Percentiles rank a stretch among this genome's conserved stretches.
phyloP scores from a whole-genome alignment of 2,888 invertebrate species.

The Cryptocephalus moraei region DNA sequence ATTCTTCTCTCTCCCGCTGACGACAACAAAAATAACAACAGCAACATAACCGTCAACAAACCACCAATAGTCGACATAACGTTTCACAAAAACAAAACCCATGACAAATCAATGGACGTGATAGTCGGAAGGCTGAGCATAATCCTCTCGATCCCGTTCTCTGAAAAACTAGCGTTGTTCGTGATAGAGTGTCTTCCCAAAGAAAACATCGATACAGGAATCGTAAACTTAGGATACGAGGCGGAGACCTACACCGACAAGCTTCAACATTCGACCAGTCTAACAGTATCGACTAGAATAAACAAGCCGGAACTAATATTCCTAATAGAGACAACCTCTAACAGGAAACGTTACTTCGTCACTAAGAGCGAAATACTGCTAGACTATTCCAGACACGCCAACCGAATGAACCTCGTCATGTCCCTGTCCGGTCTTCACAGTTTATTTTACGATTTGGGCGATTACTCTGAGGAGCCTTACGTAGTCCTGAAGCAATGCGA shows the following conservation, averaged over 20 bases:
- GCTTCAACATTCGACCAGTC: constrained; percentile 30
- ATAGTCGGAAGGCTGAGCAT: constrained; percentile 62
- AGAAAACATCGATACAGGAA: constrained; percentile 52
- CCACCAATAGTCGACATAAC: constrained; percentile 64
- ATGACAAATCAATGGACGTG: constrained; percentile 55
- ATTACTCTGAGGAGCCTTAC: constrained; percentile 40
- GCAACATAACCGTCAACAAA: constrained; percentile 47
- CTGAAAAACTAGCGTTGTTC: constrained; percentile 40
- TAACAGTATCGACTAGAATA: constrained; percentile 61
- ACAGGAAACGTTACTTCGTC: constrained; percentile 42
- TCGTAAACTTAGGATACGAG: constrained; percentile 63
- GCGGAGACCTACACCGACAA: constrained; percentile 38
- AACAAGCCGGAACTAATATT: constrained; percentile 70
- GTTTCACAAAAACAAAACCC: constrained; percentile 51
- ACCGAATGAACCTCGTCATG: constrained; percentile 52
- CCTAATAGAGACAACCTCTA: constrained; percentile 54
- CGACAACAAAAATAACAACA: constrained; percentile 44
- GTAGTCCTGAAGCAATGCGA: constrained; percentile 59
- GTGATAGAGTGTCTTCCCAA: constrained; percentile 40
- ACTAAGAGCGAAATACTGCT: constrained; percentile 59
- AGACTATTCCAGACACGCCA: constrained; percentile 59
- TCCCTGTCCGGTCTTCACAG: constrained; percentile 52
- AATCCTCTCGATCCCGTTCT: constrained; percentile 64
- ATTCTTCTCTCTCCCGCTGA: constrained; percentile 58
- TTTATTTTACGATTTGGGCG: constrained; percentile 30